Evolutionary conservation across 2,113 vertebrate species (phyloP).

Genomic region (Megaleporinus macrocephalus): DNA sequence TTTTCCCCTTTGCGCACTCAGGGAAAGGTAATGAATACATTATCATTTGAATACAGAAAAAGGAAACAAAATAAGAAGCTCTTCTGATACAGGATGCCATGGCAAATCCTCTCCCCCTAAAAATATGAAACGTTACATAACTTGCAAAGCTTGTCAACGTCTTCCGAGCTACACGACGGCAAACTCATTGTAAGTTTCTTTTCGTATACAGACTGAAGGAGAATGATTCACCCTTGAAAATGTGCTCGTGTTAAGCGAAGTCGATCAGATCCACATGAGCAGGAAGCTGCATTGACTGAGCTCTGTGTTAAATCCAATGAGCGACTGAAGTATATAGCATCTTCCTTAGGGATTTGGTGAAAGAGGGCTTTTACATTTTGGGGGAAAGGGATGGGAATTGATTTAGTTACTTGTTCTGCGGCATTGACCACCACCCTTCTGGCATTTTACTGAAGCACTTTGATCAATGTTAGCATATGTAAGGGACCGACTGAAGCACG

Average conservation of each 20-base stretch:
- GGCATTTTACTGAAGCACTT: slow-evolving; percentile 35
- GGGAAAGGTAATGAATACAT: slow-evolving; percentile 1
- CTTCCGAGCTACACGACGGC: not conserved
- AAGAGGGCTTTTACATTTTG: slow-evolving; percentile 42
- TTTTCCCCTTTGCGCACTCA: not conserved
- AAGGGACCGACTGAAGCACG: slow-evolving; percentile 19
- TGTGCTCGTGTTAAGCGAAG: slow-evolving; percentile 37
- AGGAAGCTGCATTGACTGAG: slow-evolving; percentile 41
- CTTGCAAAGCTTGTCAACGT: not conserved
- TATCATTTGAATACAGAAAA: not conserved
- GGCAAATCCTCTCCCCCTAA: not conserved
- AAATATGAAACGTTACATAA: slow-evolving; percentile 29
- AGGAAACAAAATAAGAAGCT: not conserved
- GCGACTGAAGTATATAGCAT: slow-evolving; percentile 49
- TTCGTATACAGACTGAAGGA: slow-evolving; percentile 30
- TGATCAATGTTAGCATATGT: slow-evolving; percentile 58
- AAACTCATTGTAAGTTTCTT: slow-evolving; percentile 22
- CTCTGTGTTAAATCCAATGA: slow-evolving; percentile 46
- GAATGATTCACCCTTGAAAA: slow-evolving; percentile 51
- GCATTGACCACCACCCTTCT: slow-evolving; percentile 55
- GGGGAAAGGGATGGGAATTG: slow-evolving; percentile 44
- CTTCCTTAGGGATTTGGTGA: slow-evolving; percentile 47
- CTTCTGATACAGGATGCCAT: not conserved
- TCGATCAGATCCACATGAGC: slow-evolving; percentile 49
- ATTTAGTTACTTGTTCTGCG: slow-evolving; percentile 58